Conservation (phyloP, 2,888 invertebrate genomes). For the Cenopis cana region DNA sequence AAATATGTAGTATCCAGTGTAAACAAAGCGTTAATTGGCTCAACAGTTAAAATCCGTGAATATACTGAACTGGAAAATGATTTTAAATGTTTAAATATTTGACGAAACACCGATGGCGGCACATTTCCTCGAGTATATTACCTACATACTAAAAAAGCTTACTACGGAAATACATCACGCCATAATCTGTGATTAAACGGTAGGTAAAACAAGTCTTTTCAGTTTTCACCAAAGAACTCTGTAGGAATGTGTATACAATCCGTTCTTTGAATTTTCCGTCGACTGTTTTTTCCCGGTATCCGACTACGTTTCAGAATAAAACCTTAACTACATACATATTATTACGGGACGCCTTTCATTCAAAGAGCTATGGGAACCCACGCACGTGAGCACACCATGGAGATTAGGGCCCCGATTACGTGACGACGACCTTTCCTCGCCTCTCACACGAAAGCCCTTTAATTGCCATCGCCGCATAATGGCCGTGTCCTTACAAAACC, state of each 20-base stretch:
- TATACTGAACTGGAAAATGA: too few species aligned
- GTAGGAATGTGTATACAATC: neutral
- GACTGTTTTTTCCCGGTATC: neutral
- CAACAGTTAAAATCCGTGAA: too few species aligned
- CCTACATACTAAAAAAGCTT: too few species aligned
- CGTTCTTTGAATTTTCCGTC: neutral
- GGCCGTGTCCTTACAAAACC: constrained; percentile 32
- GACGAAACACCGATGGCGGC: neutral
- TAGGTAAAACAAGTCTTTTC: neutral
- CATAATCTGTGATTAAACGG: neutral
- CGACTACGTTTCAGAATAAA: neutral
- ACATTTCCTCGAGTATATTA: neutral
- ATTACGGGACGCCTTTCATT: constrained; percentile 25
- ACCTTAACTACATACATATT: neutral
- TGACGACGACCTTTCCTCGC: constrained; percentile 69
- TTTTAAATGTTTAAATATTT: too few species aligned
- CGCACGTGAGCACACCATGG: constrained; percentile 76
- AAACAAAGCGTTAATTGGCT: too few species aligned
- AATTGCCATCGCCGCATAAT: constrained; percentile 34
- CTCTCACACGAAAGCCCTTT: constrained; percentile 31
- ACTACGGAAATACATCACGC: constrained; percentile 17
- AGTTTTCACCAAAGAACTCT: neutral
- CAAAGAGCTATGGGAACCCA: constrained; percentile 59
- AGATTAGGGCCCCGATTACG: constrained; percentile 78
- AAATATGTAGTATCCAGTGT: too few species aligned